A percentile compares a stretch with the other conserved stretches of the same genome.
Evolutionary conservation across 1,140 invertebrate genomes (phyloP).

Genomic region (Metopolophium dirhodum): DNA sequence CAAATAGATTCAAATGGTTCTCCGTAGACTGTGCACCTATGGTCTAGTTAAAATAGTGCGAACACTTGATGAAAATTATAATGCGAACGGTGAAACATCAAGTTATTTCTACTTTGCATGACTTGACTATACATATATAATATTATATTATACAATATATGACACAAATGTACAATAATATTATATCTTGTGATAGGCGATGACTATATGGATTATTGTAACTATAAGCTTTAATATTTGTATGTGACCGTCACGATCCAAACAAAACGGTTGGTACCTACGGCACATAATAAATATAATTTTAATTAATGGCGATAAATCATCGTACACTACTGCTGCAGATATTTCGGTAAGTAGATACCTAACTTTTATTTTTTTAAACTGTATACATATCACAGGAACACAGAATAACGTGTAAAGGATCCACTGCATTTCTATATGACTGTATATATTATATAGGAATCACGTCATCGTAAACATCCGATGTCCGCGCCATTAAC

Average conservation of each 20-base stretch:
- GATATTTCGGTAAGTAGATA: background rate
- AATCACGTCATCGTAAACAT: slow-evolving; percentile 8
- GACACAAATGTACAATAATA: background rate
- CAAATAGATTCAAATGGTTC: background rate
- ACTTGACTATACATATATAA: too few relatives aligned
- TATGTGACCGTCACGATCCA: background rate
- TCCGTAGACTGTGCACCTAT: background rate
- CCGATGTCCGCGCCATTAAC: background rate
- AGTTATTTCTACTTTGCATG: background rate
- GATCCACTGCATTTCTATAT: background rate
- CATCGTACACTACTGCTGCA: background rate
- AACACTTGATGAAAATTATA: background rate
- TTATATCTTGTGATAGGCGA: too few relatives aligned
- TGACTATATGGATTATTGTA: background rate
- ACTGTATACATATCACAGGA: background rate
- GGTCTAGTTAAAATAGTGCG: too few relatives aligned
- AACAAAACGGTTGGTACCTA: background rate
- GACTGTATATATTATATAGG: background rate
- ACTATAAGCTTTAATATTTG: background rate
- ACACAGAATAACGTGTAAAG: background rate
- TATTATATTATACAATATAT: too few relatives aligned
- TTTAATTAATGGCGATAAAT: slow-evolving; percentile 1
- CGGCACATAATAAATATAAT: background rate
- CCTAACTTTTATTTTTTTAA: background rate
- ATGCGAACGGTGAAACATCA: background rate